phyloP scores from a whole-genome alignment of 1,140 invertebrate genomes.

The Trichonephila clavata region DNA sequence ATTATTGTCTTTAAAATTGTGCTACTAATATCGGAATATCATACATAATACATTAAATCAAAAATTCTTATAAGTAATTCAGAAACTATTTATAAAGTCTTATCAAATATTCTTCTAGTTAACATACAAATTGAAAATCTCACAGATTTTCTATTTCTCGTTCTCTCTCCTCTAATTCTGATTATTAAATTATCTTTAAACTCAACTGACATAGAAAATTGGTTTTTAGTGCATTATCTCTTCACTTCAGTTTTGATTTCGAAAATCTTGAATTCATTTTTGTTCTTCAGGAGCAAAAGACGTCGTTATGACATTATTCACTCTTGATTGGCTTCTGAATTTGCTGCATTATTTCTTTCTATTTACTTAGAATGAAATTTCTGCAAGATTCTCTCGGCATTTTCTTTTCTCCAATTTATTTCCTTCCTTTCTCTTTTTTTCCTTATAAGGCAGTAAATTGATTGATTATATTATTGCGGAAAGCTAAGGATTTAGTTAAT shows the following conservation, averaged over 20 bases:
- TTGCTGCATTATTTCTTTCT: not conserved
- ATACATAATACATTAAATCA: too few species aligned
- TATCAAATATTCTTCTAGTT: too few species aligned
- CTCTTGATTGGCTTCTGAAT: not conserved
- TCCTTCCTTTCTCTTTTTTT: not conserved
- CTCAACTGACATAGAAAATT: not conserved
- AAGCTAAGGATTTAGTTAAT: not conserved
- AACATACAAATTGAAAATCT: too few species aligned
- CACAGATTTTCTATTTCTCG: too few species aligned
- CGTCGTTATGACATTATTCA: not conserved
- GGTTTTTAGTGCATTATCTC: not conserved
- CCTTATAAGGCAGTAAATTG: not conserved
- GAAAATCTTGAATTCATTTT: not conserved
- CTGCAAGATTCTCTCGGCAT: not conserved
- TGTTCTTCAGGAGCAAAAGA: not conserved
- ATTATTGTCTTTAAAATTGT: too few species aligned
- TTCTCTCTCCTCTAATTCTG: not conserved
- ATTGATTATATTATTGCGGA: conserved; percentile 13
- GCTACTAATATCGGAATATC: too few species aligned
- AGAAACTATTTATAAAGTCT: too few species aligned
- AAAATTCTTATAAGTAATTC: too few species aligned
- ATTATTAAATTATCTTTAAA: conserved; percentile 7
- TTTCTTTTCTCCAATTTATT: not conserved
- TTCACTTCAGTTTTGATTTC: not conserved
- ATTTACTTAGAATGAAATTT: not conserved